These are phyloP conservation scores for Tridacna gigas DNA, from an alignment of 2,888 invertebrate species.

Conservation along the genomic window DNA sequence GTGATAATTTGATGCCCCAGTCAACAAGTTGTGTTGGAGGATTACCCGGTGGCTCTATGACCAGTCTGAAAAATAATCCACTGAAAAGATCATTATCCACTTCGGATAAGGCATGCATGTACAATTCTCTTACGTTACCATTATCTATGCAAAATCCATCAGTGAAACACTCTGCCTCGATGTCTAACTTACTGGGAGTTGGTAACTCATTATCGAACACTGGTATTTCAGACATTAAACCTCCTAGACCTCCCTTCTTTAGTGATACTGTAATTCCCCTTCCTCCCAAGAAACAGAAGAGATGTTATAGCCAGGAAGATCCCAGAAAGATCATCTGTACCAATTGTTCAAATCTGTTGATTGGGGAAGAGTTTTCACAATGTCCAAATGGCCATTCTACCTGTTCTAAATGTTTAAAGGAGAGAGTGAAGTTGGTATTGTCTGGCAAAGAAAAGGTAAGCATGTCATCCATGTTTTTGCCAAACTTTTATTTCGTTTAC, in stretches of 20 bases:
- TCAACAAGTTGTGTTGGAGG: constrained; percentile 31
- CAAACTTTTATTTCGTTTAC: no score
- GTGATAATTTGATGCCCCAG: constrained; percentile 17
- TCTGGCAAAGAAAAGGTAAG: constrained; percentile 75
- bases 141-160: constrained; percentile 45
- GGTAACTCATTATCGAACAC: not conserved
- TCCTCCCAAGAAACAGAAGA: constrained; percentile 73
- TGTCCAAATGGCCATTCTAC: constrained; percentile 78
- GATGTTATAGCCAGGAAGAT: constrained; percentile 55
- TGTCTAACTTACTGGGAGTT: not conserved
- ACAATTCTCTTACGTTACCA: constrained; percentile 56
- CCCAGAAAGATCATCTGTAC: constrained; percentile 55
- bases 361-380: constrained; percentile 68
- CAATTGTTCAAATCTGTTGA: constrained; percentile 61
- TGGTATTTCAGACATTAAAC: not conserved
- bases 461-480: not conserved
- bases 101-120: constrained; percentile 35
- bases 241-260: constrained; percentile 33
- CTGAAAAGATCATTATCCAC: constrained; percentile 28
- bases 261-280: constrained; percentile 49
- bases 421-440: constrained; percentile 78
- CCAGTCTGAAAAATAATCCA: constrained; percentile 13
- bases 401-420: constrained; percentile 78
- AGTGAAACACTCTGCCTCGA: constrained; percentile 26
- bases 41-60: constrained; percentile 45